phyloP scores from a whole-genome alignment of 2,888 invertebrate species.

The Germaria angustata region DNA sequence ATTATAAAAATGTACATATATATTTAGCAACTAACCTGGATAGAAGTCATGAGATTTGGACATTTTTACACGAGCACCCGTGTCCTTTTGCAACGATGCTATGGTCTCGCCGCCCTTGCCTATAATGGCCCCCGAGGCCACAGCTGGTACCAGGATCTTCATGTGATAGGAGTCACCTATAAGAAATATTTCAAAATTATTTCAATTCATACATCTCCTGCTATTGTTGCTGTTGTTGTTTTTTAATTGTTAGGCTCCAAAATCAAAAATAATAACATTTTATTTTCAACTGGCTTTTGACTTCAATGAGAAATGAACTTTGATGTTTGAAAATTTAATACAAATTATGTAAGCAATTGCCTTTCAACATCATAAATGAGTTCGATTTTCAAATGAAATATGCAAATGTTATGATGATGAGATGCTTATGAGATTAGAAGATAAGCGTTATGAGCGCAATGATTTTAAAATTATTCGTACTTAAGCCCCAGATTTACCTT shows the following conservation, averaged over 20 bases:
- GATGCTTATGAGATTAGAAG: constrained; percentile 48
- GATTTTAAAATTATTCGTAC: not conserved
- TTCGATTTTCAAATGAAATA: not conserved
- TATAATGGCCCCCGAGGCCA: constrained; percentile 99
- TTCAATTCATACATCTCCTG: not conserved
- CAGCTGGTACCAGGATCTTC: constrained; percentile 97
- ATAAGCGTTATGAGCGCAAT: constrained; percentile 19
- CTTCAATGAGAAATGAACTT: constrained; percentile 34
- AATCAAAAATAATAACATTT: constrained; percentile 77
- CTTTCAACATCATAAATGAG: not conserved
- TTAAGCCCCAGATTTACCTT: constrained; percentile 44
- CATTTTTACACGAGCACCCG: constrained; percentile 99
- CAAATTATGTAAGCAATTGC: not conserved
- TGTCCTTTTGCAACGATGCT: constrained; percentile 98
- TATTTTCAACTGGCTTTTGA: constrained; percentile 24
- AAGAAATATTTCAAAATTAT: constrained; percentile 71
- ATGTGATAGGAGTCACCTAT: constrained; percentile 95
- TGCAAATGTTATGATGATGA: constrained; percentile 21
- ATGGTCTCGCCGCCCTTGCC: constrained; percentile 99
- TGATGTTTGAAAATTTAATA: not conserved
- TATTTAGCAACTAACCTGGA: constrained; percentile 87
- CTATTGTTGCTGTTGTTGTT: constrained; percentile 48
- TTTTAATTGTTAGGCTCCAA: constrained; percentile 69
- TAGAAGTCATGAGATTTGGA: constrained; percentile 99
- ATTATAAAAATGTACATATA: not conserved